Evolutionary conservation across 2,113 vertebrate species (phyloP).

Genomic region (Bombycilla garrulus): DNA sequence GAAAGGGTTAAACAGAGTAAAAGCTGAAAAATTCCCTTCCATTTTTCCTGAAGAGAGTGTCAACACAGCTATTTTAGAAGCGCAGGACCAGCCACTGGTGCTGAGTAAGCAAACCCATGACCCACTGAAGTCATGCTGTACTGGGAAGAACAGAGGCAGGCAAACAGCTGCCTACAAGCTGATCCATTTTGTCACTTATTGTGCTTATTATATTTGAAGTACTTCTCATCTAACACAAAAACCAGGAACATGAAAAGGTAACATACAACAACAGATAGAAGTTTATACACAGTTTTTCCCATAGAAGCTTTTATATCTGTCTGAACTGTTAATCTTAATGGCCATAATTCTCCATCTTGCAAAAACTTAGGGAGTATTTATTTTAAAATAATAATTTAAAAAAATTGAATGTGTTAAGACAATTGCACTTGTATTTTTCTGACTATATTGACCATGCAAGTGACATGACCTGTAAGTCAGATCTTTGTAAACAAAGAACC

Average conservation of each 20-base stretch:
- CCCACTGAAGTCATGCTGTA: background rate
- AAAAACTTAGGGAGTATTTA: background rate
- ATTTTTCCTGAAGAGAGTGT: background rate
- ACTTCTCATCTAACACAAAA: background rate
- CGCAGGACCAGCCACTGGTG: background rate
- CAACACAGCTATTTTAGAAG: background rate
- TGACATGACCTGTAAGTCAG: background rate
- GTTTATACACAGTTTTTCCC: background rate
- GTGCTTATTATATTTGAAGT: background rate
- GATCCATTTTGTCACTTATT: background rate
- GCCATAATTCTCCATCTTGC: background rate
- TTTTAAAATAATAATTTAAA: background rate
- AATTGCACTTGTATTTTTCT: background rate
- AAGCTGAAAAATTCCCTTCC: background rate
- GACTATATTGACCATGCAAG: background rate
- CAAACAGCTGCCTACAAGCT: background rate
- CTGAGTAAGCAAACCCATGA: background rate
- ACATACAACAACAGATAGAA: fast-evolving
- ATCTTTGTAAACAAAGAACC: background rate
- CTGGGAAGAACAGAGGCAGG: background rate
- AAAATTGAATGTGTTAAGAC: background rate
- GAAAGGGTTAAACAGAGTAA: background rate
- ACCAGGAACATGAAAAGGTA: background rate
- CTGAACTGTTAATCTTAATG: background rate
- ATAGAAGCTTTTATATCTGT: background rate